Evolutionary conservation across 92 coral and sea anemone species (phyloP), one percentile per base, ranked within the genome.

Genomic region (Parazoanthus swiftii): DNA sequence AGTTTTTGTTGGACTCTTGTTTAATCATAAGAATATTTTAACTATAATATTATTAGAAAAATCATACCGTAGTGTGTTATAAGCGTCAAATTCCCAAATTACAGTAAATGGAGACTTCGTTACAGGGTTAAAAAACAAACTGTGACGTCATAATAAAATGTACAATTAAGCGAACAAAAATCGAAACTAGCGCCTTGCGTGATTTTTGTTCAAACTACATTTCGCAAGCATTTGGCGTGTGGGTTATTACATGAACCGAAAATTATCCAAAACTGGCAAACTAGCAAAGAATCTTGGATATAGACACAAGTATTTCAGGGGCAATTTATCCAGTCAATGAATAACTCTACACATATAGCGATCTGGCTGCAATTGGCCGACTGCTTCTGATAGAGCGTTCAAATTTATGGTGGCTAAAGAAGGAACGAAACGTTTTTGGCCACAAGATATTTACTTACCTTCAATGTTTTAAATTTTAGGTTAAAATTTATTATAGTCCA

Each of bases 401-500:
- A 68, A 84, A 70, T 43, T 68, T 66, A 38, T 29, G 54, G 63
- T 84, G 79, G 35, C 87, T 18, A 18, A 83, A 83, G 43, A 51
- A 81, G 0, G 18, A 38, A 81, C 79, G 33, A 63, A 56, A 37
- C 36, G 14, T 2, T 35, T 81, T 59, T 36, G 85, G 74, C 66
- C 65, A 70, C 87, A 36, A 29, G 70, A 15, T 43, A 37, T 5
- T 65, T 65, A 82, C 50, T 84, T 84, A 44, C 77, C 74, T 74
- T 44, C 39, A 43, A 33, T 71, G 77, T 84, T 84, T 80, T 89
- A 85, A 89, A 83, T 91, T 89, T 91, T 89, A 89, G 90, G 81
- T 74, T 79, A 88, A 89, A 89, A 79, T 85, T 89, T 80, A 89
- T 81, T 90, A 86, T 78, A 86, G 81, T 82, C 86, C 70, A 81